phyloP scores from a whole-genome alignment of 2,113 vertebrate genomes.

The Clupea harengus region DNA sequence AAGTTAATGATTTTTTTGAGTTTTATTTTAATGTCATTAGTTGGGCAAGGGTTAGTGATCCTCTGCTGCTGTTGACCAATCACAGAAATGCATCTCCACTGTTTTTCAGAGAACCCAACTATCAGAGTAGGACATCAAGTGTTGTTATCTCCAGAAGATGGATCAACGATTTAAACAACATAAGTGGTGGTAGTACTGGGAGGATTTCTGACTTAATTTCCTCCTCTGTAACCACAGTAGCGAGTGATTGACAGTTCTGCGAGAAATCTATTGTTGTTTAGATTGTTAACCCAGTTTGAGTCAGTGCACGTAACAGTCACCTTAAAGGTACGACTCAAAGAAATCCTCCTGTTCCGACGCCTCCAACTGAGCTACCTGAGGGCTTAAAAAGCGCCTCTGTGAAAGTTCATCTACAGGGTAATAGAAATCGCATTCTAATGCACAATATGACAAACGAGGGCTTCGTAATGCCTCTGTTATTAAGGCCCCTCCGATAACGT shows the following conservation, averaged over 20 bases:
- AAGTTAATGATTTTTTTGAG: too few species aligned
- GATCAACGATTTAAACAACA: not conserved
- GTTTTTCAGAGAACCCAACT: not conserved
- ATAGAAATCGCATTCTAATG: not conserved
- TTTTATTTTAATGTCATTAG: too few species aligned
- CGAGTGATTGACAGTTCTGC: not conserved
- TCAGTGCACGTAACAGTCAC: not conserved
- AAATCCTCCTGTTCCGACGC: not conserved
- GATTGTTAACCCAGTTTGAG: not conserved
- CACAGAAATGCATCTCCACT: too few species aligned
- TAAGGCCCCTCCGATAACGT: not conserved
- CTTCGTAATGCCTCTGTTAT: not conserved
- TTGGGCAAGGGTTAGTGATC: too few species aligned
- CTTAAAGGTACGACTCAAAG: not conserved
- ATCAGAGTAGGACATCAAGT: not conserved
- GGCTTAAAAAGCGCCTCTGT: not conserved
- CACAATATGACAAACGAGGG: not conserved
- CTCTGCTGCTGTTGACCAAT: too few species aligned
- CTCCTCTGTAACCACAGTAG: not conserved
- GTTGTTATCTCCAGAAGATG: not conserved
- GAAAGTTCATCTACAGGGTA: not conserved
- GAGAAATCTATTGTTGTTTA: not conserved
- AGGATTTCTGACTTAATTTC: not conserved
- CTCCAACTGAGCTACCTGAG: too few species aligned
- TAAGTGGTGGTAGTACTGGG: not conserved